phyloP scores from a whole-genome alignment of 2,113 vertebrate genomes.

The Vireo altiloquus region DNA sequence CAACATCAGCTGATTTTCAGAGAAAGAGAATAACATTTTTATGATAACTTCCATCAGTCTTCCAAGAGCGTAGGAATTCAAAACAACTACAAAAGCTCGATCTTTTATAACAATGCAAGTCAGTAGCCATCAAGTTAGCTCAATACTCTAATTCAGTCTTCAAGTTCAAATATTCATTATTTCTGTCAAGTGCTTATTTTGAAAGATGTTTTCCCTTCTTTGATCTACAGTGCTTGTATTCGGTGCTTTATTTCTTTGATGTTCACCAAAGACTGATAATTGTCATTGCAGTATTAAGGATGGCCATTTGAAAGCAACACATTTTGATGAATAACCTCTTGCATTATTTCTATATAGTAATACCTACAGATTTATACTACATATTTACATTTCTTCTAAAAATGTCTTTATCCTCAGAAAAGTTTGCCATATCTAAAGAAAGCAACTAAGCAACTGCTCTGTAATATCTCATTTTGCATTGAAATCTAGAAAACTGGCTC shows the following conservation, averaged over 20 bases:
- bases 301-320: not conserved
- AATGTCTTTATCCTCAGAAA: not conserved
- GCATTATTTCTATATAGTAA: not conserved
- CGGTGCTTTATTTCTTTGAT: constrained; percentile 7
- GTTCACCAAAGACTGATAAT: not conserved
- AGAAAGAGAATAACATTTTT: not conserved
- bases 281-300: not conserved
- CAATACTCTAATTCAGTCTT: not conserved
- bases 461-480: not conserved
- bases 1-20: constrained; percentile 29
- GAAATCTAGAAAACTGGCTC: not conserved
- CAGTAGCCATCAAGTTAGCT: not conserved
- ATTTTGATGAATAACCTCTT: not conserved
- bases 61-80: not conserved
- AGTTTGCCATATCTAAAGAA: not conserved
- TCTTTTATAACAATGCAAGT: not conserved
- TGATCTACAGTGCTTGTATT: not conserved
- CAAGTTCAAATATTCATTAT: constrained; percentile 22
- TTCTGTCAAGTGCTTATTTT: constrained; percentile 25
- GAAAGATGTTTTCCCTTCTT: not conserved
- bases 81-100: not conserved
- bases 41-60: not conserved
- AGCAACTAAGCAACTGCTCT: not conserved
- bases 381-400: not conserved
- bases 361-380: not conserved